Evolutionary conservation across 2,797 vertebrate species (phyloP), one percentile per base, ranked within the genome.

Genomic region (Hafferia zeledoni): DNA sequence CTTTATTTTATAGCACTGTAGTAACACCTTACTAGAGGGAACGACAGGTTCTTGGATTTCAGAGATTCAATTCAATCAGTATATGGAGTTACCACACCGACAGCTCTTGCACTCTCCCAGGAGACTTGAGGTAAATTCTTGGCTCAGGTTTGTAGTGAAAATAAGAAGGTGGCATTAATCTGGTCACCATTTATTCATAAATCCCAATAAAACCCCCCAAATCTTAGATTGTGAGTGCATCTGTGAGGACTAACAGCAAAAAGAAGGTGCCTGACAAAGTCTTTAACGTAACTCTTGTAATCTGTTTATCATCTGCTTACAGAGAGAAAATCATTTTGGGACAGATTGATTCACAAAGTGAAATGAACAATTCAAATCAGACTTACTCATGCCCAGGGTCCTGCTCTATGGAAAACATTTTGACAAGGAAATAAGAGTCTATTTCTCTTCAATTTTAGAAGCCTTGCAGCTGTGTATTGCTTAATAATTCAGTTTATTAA

Each of bases 321-420:
- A 2, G 37, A 57, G 27, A 56, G 9, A 90, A 72, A 82, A 57
- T 39, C 44, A 41, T 31, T 56, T 59, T 13, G 23, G 81, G 63
- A 79, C 35, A 81, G 77, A 76, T 1, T 6, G 63, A 70, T 24
- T 68, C 78, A 82, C 10, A 24, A 90, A 74, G 30, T 63, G 67
- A 77, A 46, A 18, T 1, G 1, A 81, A 39, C 50, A 76, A 76
- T 56, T 87, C 64, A 77, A 83, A 70, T 27, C 56, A 72, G 28
- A 20, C 25, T 83, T 3, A 43, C 1, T 1, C 17, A 25, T 0
- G 0, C 39, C 60, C 0, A 0, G 0, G 0, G 74, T 50, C 37
- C 82, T 41, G n/a, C 52, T n/a, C 63, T 11, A 49, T 0, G 7
- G 69, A 55, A 50, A 47, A 31, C 43, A 63, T 12, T 64, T 9